Base-by-base conservation (phyloP, 2,888 invertebrate genomes). In the Eledona agricola region DNA sequence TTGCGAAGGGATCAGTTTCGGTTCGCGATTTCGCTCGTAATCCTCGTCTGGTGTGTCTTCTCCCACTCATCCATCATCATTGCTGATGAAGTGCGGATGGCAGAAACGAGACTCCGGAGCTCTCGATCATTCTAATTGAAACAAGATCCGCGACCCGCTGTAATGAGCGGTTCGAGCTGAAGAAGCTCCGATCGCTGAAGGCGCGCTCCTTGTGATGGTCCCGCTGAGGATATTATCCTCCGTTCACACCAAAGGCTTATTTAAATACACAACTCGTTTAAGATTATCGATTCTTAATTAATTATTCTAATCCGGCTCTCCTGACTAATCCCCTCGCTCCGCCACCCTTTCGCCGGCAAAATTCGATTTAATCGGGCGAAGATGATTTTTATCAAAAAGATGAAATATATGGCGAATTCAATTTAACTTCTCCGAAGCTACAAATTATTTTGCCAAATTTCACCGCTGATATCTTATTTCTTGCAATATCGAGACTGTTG, bases 111-210 rank as follows among this genome's bases (percentile, higher is more conserved):
- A 75, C 72, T 68, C 73, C 65, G 50, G 59, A 67, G 69, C 72
- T 74, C 73, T 75, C 75, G 71, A 76, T 75, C 75, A 74, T 72
- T 72, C 72, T 76, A 76, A 76, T 75, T 75, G 76, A 76, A 76
- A 76, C 72, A 66, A 68, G 73, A 76, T 71, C 67, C 71, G 63
- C 66, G 66, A 67, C 65, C 66, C 64, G 60, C 51, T 60, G 58
- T 68, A 73, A 73, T 72, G 73, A 73, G 69, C 61, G 71, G 65
- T 65, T 68, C 56, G 66, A 64, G 66, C 63, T 63, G 57, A 52
- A 35, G 52, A 37, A 49, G 52, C 51, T 56, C 57, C 57, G 58
- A 61, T 59, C 63, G 62, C 60, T 52, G 63, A 57, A 60, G 60
- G 51, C 51, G 59, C 59, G 64, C 60, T 67, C 57, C 71, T 67